Base-by-base conservation (phyloP, 2,797 vertebrate genomes). In the Notamacropus eugenii region DNA sequence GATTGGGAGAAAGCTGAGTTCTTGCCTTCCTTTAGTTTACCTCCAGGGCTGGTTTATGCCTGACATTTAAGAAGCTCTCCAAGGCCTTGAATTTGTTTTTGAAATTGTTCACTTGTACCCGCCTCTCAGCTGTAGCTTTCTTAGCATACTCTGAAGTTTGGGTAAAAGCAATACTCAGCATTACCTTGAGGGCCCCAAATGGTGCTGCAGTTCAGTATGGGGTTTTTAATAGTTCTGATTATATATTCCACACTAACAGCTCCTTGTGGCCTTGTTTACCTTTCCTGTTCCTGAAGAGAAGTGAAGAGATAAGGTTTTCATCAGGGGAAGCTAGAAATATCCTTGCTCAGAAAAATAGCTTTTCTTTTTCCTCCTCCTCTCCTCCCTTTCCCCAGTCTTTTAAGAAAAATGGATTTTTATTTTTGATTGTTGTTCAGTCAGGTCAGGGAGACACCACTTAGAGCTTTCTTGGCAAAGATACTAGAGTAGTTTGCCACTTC, bases 231-330 rank as follows among this genome's bases (percentile, higher is more conserved):
- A n/a, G 16, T 67, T 1, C 62, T 16, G 34, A 67, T 67, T 34
- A n/a, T n/a, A n/a, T n/a, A 74, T n/a, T n/a, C 34, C 62, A 74
- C 62, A 74, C 62, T n/a, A n/a, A 54, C 10, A 0, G 96, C 96
- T 96, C 96, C 95, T 92, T 74, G 62, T 74, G 62, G 62, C 62
- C 34, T 40, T 97, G 95, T 95, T 97, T 96, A 97, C 97, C 90
- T 96, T 93, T 93, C 95, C 94, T 67, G 57, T 40, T 40, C 54
- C 92, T 4, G 82, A 54, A 87, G 34, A 3, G 0, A 87, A 92
- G 92, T 87, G 5, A 0, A 0, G 1, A 54, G 14, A 93, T 52
- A 56, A 94, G 95, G 93, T 95, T 95, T 96, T 5, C 92, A 93
- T 95, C 74, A 62, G 31, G 91, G 93, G 93, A 93, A 95, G 58